Base-by-base conservation (phyloP, 2,113 vertebrate genomes). In the Asarcornis scutulata region DNA sequence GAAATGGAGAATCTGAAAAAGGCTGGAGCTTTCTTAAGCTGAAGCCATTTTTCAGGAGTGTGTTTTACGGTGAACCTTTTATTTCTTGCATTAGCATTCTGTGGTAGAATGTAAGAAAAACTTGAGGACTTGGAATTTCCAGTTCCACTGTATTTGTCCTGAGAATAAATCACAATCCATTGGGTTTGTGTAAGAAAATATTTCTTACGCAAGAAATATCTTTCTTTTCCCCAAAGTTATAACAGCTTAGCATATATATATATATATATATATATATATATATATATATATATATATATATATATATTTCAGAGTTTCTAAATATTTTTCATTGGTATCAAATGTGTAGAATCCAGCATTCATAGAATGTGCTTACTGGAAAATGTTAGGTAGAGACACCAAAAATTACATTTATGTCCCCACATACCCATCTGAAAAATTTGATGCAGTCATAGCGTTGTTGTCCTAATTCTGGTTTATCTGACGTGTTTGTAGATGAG, bases 201-300 rank as follows among this genome's bases (percentile, higher is more conserved):
- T 10, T 32, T 76, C 12, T 40, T 40, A 40, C 40, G 3, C 40
- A 13, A 40, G 40, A 40, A 40, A 40, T 40, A 40, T 55, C 38
- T 82, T 73, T 72, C 14, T 36, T 74, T 77, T 95, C 29, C 25
- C 22, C 34, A 40, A 42, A 71, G 46, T 20, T 20, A 12, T 60
- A 76, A 44, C 29, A 79, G 63, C 55, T 58, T 84, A 78, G 63
- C 7, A 3, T 13, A 2, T 22, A 7, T n/a, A 23, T 68, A 11
- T 21, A 23, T 23, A 31, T 44, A 23, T 68, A 11, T 21, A 23
- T 23, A 31, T 44, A 23, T 68, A 11, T 21, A 23, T 23, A 31
- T 44, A 3, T 13, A 2, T 22, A 7, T n/a, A 3, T 13, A 2
- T 22, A 7, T n/a, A 3, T 13, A 2, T 22, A 7, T n/a, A 23